These are phyloP conservation scores for Knipowitschia caucasica DNA, from an alignment of 2,797 vertebrate genomes.

Conservation along the genomic window DNA sequence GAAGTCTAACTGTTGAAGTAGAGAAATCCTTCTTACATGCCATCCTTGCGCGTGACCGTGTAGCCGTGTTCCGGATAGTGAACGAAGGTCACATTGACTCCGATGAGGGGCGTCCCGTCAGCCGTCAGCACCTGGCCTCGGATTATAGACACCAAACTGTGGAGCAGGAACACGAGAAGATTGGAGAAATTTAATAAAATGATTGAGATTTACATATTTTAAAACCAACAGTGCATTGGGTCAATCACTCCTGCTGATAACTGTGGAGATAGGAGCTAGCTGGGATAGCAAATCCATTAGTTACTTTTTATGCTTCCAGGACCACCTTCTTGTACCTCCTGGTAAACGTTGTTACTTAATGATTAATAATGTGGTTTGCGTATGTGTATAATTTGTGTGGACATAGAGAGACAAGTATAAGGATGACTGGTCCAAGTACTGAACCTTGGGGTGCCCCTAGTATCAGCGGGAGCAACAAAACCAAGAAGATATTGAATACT, in stretches of 20 bases:
- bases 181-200: not conserved
- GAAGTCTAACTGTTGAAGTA: not conserved
- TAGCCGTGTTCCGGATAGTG: slow-evolving; percentile 92
- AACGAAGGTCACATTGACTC: slow-evolving; percentile 95
- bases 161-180: not conserved
- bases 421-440: not conserved
- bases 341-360: not conserved
- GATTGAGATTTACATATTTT: not conserved
- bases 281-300: not conserved
- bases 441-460: not conserved
- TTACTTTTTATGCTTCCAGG: too few species aligned
- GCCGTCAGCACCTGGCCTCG: slow-evolving; percentile 95
- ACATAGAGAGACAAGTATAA: not conserved
- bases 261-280: not conserved
- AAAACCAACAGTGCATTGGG: too few species aligned
- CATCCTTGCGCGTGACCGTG: slow-evolving; percentile 93
- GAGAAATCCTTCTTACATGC: slow-evolving; percentile 79
- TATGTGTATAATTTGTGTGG: not conserved
- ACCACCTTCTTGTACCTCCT: too few species aligned
- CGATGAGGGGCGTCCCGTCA: slow-evolving; percentile 94
- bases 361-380: not conserved
- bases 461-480: too few species aligned
- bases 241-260: too few species aligned
- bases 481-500: too few species aligned
- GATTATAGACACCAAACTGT: slow-evolving; percentile 91